Base-by-base conservation (phyloP, 37 sponge, comb jelly and placozoan genomes). In the Amphimedon queenslandica region DNA sequence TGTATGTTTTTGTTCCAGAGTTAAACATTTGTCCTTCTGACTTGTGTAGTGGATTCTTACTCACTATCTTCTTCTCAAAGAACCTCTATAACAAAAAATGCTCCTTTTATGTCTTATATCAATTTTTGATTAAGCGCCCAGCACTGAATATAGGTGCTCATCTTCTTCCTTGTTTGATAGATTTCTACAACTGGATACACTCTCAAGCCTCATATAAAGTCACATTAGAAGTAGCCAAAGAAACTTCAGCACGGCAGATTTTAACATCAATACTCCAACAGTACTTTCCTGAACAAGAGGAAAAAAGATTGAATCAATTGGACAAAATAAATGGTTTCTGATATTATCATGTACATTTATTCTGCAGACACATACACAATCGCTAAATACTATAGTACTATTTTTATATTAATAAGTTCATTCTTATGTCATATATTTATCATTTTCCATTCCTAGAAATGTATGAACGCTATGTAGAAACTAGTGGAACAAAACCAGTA, bases 161-260 rank as follows among this genome's bases (percentile, higher is more conserved):
- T 6, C 61, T 60, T 25, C 61, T 60, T 25, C 61, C 61, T 60
- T 11, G 21, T n/a, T 25, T 60, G 27, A n/a, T 60, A 5, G 23
- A 60, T 60, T 60, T 60, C 28, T 60, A 60, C 21, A 11, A n/a
- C 5, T 60, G 61, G 61, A 11, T 60, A n/a, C 61, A 60, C 21
- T 13, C 8, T 6, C 5, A 25, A n/a, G 5, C 5, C 24, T 11
- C 61, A 25, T 60, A 60, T n/a, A n/a, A 13, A n/a, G 28, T 60
- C 5, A 25, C 61, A 60, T 6, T 6, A n/a, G 28, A 60, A 25
- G 27, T n/a, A 25, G 61, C 61, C 21, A 11, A 60, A 60, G 53
- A 47, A 47, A 47, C 53, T 18, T 47, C 13, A 13, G 13, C 13
- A 18, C 13, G 53, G 13, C 8, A 47, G 13, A 18, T 18, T 47